Base-by-base conservation (phyloP, 2,888 invertebrate genomes). In the Erebia palarica region DNA sequence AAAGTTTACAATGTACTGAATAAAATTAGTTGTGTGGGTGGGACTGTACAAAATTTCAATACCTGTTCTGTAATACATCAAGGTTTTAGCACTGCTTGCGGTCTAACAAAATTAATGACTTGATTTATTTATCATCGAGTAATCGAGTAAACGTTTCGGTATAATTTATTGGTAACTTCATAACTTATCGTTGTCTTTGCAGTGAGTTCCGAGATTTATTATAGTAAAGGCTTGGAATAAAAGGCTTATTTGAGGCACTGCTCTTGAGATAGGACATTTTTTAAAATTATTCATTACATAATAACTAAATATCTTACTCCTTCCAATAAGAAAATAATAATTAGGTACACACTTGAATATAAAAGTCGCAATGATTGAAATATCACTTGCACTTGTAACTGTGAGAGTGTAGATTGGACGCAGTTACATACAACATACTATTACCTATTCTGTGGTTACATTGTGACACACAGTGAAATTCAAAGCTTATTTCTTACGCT, bases 161-260 rank as follows among this genome's bases (percentile, higher is more conserved):
- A 21, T 63, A 21, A 63, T 63, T 63, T 63, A 49, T 63, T 47
- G 47, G 36, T 65, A 65, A 55, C 53, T 65, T 65, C 42, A 65
- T 55, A 55, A 55, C 51, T 64, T 18, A 65, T 65, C 5, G 53
- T n/a, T 53, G 65, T 65, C 65, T 55, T 18, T 18, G 55, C 53
- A 55, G 36, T 65, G 55, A 42, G 18, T 53, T 55, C 3, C 42
- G 16, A 65, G 65, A 65, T 65, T 65, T 65, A 65, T 65, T 65
- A 4, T 13, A 63, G 53, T 16, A 8, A 27, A 21, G 53, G 65
- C 53, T 53, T n/a, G n/a, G n/a, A n/a, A n/a, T n/a, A n/a, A n/a
- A n/a, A n/a, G n/a, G 65, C 53, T 53, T n/a, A 36, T 47, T 44
- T 18, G 7, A 61, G 47, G 47, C 47, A 16, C 13, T 44, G 5